Conservation (phyloP, 2,113 vertebrate genomes). For the Eira barbara region DNA sequence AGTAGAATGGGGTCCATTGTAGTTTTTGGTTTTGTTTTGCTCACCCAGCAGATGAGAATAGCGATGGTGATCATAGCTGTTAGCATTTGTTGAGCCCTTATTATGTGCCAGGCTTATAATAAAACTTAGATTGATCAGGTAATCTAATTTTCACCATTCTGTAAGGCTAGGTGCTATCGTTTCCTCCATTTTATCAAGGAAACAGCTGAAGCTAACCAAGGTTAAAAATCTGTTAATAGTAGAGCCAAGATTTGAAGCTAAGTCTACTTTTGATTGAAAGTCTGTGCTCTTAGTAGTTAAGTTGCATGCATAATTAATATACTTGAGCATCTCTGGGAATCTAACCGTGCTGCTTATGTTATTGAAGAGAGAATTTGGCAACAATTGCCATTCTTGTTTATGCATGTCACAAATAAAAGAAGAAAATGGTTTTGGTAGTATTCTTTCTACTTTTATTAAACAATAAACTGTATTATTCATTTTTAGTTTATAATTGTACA, state of each 20-base stretch:
- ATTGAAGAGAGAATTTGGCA: neutral
- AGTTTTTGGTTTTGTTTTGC: neutral
- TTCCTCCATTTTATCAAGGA: neutral
- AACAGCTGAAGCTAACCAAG: neutral
- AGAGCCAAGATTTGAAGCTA: constrained; percentile 5
- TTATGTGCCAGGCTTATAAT: neutral
- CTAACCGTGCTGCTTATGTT: neutral
- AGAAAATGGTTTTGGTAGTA: neutral
- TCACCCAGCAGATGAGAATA: neutral
- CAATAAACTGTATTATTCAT: neutral
- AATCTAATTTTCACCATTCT: neutral
- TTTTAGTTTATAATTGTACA: neutral
- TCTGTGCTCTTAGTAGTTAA: neutral
- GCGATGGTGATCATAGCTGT: neutral
- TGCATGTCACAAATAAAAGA: neutral
- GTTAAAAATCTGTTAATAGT: neutral
- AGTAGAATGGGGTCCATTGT: neutral
- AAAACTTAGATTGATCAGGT: neutral
- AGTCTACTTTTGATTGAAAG: neutral
- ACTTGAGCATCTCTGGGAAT: neutral
- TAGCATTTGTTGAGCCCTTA: neutral
- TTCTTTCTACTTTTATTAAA: constrained; percentile 21
- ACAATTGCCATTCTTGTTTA: neutral
- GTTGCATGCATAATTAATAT: neutral
- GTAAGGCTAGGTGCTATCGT: neutral